These are phyloP conservation scores for Coenonympha arcania DNA, from an alignment of 2,888 invertebrate genomes.

Conservation along the genomic window DNA sequence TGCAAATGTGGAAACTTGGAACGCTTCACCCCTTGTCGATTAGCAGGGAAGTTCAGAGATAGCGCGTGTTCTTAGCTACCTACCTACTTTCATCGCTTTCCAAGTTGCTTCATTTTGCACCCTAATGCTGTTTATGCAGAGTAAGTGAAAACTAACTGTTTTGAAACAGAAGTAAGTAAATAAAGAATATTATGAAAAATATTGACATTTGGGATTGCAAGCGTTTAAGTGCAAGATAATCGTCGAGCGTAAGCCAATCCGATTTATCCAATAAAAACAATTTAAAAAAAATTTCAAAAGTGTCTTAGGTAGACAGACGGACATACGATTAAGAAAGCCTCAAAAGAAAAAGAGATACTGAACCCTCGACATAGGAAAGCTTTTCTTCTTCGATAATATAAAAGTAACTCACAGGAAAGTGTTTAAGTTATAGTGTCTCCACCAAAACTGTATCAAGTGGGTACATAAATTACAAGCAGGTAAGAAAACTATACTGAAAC, in stretches of 20 bases:
- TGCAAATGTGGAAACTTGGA: slow-evolving; percentile 66
- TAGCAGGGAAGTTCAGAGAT: slow-evolving; percentile 39
- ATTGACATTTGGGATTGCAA: no score
- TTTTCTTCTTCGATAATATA: no score
- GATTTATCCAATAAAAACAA: no score
- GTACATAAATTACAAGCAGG: slow-evolving; percentile 22
- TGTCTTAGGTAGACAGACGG: no score
- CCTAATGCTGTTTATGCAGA: slow-evolving; percentile 8
- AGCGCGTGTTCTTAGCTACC: slow-evolving; percentile 24
- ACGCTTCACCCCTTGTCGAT: slow-evolving; percentile 53
- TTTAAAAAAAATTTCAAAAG: no score
- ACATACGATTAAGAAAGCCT: no score
- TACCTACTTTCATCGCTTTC: slow-evolving; percentile 23
- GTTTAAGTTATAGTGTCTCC: slow-evolving; percentile 8
- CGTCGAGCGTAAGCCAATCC: no score
- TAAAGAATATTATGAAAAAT: no score
- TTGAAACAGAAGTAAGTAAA: background rate
- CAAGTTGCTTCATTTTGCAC: slow-evolving; percentile 23
- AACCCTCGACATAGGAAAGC: no score
- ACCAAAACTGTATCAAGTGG: slow-evolving; percentile 13
- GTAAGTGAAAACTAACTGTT: slow-evolving; percentile 3
- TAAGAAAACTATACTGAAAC: slow-evolving; percentile 23
- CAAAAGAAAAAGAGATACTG: no score
- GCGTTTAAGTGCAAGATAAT: no score
- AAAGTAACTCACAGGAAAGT: no score